These are phyloP conservation scores for Bombus huntii DNA, from an alignment of 1,140 invertebrate genomes.

Conservation along the genomic window DNA sequence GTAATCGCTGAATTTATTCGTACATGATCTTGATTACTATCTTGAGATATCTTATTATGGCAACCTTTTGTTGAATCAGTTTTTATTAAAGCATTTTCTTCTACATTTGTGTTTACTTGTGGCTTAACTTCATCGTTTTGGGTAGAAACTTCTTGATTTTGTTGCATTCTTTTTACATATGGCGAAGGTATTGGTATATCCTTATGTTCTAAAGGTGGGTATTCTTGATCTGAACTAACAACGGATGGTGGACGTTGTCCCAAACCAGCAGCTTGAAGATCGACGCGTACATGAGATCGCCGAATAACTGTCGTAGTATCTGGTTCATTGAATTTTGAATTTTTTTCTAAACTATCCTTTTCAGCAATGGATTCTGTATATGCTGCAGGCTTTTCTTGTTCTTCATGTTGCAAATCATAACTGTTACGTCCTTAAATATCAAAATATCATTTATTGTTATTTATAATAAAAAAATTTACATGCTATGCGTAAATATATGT, in stretches of 20 bases:
- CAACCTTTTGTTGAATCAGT: conserved; percentile 44
- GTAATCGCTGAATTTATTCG: conserved; percentile 35
- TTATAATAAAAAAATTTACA: neutral
- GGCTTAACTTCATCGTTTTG: conserved; percentile 55
- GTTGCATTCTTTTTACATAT: conserved; percentile 68
- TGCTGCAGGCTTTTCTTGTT: conserved; percentile 70
- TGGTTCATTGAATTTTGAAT: conserved; percentile 76
- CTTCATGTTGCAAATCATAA: conserved; percentile 79
- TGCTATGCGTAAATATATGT: neutral
- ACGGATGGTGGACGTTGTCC: conserved; percentile 84
- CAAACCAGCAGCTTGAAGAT: conserved; percentile 85
- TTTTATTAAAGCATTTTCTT: conserved; percentile 30
- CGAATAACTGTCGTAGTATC: conserved; percentile 78
- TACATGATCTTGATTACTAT: conserved; percentile 40
- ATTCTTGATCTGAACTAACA: conserved; percentile 79
- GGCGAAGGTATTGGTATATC: conserved; percentile 75
- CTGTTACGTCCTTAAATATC: conserved; percentile 77
- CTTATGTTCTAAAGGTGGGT: conserved; percentile 74
- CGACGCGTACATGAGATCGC: conserved; percentile 81
- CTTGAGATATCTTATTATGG: conserved; percentile 50
- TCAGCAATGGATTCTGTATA: conserved; percentile 69
- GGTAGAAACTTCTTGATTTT: conserved; percentile 47
- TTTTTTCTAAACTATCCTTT: conserved; percentile 59
- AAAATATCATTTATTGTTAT: neutral
- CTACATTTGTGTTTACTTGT: conserved; percentile 33